Evolutionary conservation across 2,888 invertebrate genomes (phyloP), one percentile per base, ranked within the genome.

Genomic region (Sympetrum striolatum): DNA sequence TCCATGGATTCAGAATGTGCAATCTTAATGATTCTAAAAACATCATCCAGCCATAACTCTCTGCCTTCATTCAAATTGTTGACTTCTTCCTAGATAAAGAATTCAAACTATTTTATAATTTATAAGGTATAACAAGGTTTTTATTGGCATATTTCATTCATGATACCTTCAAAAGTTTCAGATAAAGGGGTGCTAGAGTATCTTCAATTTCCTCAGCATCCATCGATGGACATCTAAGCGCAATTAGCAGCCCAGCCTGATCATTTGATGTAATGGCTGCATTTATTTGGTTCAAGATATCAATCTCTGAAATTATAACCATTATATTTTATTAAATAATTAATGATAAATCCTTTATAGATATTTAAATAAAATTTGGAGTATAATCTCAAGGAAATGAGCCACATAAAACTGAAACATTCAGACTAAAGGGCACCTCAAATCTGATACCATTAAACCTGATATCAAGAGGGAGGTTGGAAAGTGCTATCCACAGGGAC

Each of bases 41-140:
- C 94, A 92, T 96, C 96, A 91, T 96, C 95, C 90, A 95, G 93
- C 95, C 96, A 96, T 10, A 96, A 93, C 91, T 95, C 95, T 91
- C 95, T 94, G 31, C 95, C 95, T 92, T 95, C 95, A 1, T 92
- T 90, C 14, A 22, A 18, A 58, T 92, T 44, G 44, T 73, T 90
- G 10, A 90, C 60, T 22, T 82, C 53, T n/a, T 90, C 91, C 90
- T 90, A 25, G 58, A 90, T 48, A 81, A 2, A 15, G 22, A 73
- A 90, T 44, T 3, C 4, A 8, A 90, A 79, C 18, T 3, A 25
- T 73, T 31, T 8, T 31, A 53, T 2, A 18, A 6, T 53, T 15
- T 53, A 53, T 18, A 53, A 53, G 2, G 53, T 18, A 81, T 4
- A 48, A 10, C 14, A 81, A 81, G 5, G 25, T n/a, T 14, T 44